Evolutionary conservation across 2,888 invertebrate species (phyloP), one percentile per base, ranked within the genome.

Genomic region (Apotomis capreana): DNA sequence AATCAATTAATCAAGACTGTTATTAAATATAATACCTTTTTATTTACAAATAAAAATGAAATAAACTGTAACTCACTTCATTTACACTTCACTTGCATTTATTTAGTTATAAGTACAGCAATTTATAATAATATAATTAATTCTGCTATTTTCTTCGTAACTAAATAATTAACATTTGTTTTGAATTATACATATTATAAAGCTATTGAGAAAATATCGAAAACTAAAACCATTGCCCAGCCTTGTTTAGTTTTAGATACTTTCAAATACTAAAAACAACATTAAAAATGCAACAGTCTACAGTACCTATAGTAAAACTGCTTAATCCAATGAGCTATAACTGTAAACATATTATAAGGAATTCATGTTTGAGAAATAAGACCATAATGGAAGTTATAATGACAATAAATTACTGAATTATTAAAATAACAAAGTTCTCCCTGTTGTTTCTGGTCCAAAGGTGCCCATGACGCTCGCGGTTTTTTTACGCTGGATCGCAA

Each of bases 31-130:
- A 68, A 58, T 68, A 63, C 67, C 26, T 52, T 64, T 73, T 73
- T 73, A 73, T 73, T 73, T 73, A 69, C 73, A 73, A 73, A 73
- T 64, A 68, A 71, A 67, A 54, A 70, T 65, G 60, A 62, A 76
- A 75, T 75, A 74, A 78, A 77, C 74, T 75, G 69, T 61, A 68
- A 69, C 63, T 73, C 74, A 62, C 61, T 75, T 65, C 71, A 63
- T 78, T 76, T 78, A 81, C 78, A 83, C 76, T 79, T 77, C 74
- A 76, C 79, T 81, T 79, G 79, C 78, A 77, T 83, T 83, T 83
- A 82, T 82, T 82, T 76, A 74, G 75, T 79, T 78, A 81, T 75
- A n/a, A n/a, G n/a, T n/a, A 77, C 77, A 83, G 83, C 80, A 80
- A 76, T 76, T 76, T 70, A 76, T 77, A 77, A 76, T 76, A 80